These are phyloP conservation scores for Gastrophysa polygoni DNA, from an alignment of 2,888 invertebrate genomes.

Conservation along the genomic window DNA sequence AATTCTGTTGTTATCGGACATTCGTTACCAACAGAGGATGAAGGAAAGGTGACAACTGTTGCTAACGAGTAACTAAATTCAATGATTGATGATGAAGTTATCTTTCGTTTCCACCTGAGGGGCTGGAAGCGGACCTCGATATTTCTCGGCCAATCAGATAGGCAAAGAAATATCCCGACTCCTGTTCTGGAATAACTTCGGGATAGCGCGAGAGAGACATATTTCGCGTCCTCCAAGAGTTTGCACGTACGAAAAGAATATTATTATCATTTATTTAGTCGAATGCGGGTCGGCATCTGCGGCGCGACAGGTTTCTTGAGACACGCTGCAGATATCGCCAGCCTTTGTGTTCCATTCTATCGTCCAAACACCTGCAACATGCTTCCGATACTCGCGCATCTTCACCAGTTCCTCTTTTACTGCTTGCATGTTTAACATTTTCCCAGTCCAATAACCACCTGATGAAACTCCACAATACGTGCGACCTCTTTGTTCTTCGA, in stretches of 20 bases:
- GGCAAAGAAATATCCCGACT: not conserved
- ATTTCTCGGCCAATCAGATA: not conserved
- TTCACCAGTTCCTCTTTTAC: constrained; percentile 21
- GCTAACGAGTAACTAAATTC: too few relatives aligned
- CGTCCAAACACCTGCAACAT: constrained; percentile 46
- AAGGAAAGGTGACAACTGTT: too few relatives aligned
- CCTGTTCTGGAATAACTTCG: not conserved
- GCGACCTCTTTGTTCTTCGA: too few relatives aligned
- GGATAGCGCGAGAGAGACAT: not conserved
- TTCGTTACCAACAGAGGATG: too few relatives aligned
- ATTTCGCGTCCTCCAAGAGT: not conserved
- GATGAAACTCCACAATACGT: constrained; percentile 13
- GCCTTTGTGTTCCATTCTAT: constrained; percentile 23
- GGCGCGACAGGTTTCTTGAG: constrained; percentile 54
- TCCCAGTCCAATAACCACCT: constrained; percentile 26
- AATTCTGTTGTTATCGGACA: too few relatives aligned
- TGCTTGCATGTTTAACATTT: constrained; percentile 22
- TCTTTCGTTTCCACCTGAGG: too few relatives aligned
- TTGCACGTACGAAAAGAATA: constrained; percentile 4
- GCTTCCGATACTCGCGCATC: constrained; percentile 21
- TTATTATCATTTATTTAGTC: constrained; percentile 16
- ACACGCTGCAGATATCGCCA: constrained; percentile 52
- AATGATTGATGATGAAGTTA: too few relatives aligned
- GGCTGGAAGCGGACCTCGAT: not conserved
- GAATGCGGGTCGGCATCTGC: constrained; percentile 37